Evolutionary conservation across 92 coral and sea anemone species (phyloP).

Genomic region (Parazoanthus darwini): DNA sequence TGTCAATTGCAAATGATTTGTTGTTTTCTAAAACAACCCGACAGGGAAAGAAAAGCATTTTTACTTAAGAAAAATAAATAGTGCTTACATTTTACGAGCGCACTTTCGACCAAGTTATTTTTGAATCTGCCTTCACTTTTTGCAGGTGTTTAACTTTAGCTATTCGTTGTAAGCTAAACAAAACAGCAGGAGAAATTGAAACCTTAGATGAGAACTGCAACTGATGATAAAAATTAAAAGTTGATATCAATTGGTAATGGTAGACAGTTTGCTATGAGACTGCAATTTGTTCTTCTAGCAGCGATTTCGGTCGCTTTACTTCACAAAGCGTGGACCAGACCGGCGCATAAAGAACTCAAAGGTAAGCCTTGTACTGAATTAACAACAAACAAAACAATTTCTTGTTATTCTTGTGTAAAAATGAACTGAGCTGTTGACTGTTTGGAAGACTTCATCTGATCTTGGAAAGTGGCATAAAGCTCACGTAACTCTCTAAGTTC

Average conservation of each 20-base stretch:
- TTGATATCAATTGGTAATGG: background rate
- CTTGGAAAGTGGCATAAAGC: background rate
- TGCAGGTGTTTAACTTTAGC: background rate
- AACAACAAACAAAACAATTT: background rate
- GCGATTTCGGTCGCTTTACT: background rate
- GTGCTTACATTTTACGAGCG: background rate
- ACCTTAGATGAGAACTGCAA: background rate
- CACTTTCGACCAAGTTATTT: background rate
- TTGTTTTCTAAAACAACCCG: background rate
- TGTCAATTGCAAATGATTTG: background rate
- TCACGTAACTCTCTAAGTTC: background rate
- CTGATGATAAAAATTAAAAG: background rate
- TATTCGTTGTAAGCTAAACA: background rate
- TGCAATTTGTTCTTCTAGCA: background rate
- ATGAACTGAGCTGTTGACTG: too few relatives aligned
- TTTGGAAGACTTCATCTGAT: background rate
- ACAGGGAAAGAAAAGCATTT: background rate
- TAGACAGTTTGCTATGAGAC: background rate
- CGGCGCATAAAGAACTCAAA: background rate
- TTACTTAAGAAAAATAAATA: too few relatives aligned
- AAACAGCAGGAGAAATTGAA: background rate
- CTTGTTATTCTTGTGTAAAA: background rate
- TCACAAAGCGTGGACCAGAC: background rate
- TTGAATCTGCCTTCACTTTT: background rate
- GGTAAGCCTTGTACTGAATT: background rate